A percentile compares a stretch with the other conserved stretches of the same genome.
These are phyloP conservation scores for Patiria pectinifera DNA, from an alignment of 53 echinoderm and acorn worm species.

Conservation along the genomic window DNA sequence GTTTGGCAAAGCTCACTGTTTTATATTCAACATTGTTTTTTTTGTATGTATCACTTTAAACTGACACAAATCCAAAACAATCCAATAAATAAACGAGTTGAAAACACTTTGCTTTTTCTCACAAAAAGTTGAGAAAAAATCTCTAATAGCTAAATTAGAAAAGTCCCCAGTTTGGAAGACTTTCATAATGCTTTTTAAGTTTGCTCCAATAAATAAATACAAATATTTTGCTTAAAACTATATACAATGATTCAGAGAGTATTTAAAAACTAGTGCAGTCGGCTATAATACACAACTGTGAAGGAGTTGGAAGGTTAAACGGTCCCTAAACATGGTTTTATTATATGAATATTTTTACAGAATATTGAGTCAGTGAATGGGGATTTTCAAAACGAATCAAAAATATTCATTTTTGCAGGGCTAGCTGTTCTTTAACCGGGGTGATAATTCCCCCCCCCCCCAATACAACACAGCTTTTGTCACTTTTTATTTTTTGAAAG, in stretches of 20 bases:
- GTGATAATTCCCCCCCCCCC: not conserved
- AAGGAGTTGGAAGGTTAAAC: not conserved
- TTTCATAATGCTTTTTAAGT: constrained; percentile 14
- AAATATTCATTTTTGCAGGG: not conserved
- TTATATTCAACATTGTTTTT: not conserved
- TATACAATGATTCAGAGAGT: constrained; percentile 13
- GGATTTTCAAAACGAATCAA: not conserved
- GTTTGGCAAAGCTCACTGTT: constrained; percentile 45
- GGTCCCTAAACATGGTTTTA: not conserved
- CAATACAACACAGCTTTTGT: not conserved
- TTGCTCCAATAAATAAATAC: constrained; percentile 66
- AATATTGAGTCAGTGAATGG: not conserved
- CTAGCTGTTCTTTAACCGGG: not conserved
- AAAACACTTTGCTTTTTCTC: not conserved
- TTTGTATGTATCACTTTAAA: not conserved
- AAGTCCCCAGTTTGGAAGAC: constrained; percentile 26
- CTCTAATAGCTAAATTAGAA: constrained; percentile 12
- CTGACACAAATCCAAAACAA: constrained; percentile 37
- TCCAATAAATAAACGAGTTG: constrained; percentile 50
- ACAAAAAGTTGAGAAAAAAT: not conserved
- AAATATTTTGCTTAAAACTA: constrained; percentile 63
- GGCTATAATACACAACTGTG: constrained; percentile 27
- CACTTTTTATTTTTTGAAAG: not conserved
- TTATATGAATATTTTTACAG: not conserved
- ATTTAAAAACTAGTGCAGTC: constrained; percentile 20